Percentiles rank a stretch among this genome's conserved stretches.
Evolutionary conservation across 2,888 invertebrate genomes (phyloP).

Genomic region (Nipponacmea schrenckii): DNA sequence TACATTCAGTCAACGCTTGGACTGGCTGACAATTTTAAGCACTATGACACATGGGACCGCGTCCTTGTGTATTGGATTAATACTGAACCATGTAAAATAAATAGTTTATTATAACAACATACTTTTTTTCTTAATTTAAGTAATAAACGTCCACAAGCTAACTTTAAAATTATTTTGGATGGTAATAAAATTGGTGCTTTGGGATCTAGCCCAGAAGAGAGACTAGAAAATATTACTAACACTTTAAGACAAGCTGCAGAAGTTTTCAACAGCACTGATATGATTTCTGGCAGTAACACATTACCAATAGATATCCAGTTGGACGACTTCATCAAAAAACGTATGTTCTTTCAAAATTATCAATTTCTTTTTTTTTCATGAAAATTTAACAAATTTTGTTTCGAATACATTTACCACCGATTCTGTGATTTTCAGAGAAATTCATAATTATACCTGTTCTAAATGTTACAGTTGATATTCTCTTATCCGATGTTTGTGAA

Average conservation of each 20-base stretch:
- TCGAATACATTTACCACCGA: no score
- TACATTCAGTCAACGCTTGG: no score
- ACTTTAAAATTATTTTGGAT: neutral
- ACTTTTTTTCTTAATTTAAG: no score
- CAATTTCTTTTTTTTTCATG: neutral
- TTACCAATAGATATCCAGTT: neutral
- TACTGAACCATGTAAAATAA: no score
- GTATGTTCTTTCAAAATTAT: neutral
- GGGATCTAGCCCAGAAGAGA: neutral
- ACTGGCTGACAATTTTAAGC: no score
- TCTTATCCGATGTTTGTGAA: neutral
- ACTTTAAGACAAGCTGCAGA: neutral
- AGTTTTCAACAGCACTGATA: neutral
- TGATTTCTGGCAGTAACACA: neutral
- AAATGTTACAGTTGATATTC: neutral
- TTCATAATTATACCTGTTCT: no score
- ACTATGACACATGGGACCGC: no score
- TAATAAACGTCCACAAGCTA: neutral
- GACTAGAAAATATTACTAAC: neutral
- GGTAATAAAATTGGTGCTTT: neutral
- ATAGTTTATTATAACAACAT: no score
- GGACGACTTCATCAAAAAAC: neutral
- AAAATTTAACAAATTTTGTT: no score
- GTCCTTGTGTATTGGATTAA: no score
- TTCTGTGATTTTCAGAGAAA: no score